These are phyloP conservation scores for Rhynchopsitta pachyrhyncha DNA, from an alignment of 2,113 vertebrate species.

Conservation along the genomic window DNA sequence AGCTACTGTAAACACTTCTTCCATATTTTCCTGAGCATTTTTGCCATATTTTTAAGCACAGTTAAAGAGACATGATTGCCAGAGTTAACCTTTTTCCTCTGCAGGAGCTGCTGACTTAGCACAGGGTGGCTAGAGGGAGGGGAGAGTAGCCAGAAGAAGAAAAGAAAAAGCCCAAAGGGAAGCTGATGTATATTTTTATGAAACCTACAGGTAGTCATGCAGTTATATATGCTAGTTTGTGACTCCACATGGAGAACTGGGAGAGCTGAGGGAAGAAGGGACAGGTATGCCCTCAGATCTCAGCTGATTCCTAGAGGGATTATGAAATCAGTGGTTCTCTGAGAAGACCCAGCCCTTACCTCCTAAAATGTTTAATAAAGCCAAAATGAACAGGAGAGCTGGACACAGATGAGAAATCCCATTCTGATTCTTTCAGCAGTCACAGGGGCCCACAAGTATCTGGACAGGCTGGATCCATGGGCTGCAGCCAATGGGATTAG, in stretches of 20 bases:
- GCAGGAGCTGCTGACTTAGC: not conserved
- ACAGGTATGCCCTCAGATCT: not conserved
- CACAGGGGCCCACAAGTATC: not conserved
- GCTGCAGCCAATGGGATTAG: no score
- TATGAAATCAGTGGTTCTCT: not conserved
- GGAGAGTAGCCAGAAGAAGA: not conserved
- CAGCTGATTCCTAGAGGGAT: not conserved
- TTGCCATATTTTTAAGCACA: conserved; percentile 29
- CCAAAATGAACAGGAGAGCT: rapidly evolving
- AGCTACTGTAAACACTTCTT: conserved; percentile 64
- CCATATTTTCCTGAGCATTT: conserved; percentile 58
- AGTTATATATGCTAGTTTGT: not conserved
- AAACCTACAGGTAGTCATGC: not conserved
- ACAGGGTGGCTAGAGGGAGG: not conserved
- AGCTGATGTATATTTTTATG: not conserved
- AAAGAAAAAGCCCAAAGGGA: not conserved
- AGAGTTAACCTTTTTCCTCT: conserved; percentile 19
- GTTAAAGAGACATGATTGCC: conserved; percentile 29
- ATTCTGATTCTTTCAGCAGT: not conserved
- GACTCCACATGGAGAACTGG: not conserved
- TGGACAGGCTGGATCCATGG: not conserved
- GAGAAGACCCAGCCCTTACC: not conserved
- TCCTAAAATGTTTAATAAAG: not conserved
- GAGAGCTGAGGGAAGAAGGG: not conserved
- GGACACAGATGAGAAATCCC: no score